Evolutionary conservation across 2,113 vertebrate species (phyloP), one percentile per base, ranked within the genome.

Genomic region (Oncorhynchus mykiss): DNA sequence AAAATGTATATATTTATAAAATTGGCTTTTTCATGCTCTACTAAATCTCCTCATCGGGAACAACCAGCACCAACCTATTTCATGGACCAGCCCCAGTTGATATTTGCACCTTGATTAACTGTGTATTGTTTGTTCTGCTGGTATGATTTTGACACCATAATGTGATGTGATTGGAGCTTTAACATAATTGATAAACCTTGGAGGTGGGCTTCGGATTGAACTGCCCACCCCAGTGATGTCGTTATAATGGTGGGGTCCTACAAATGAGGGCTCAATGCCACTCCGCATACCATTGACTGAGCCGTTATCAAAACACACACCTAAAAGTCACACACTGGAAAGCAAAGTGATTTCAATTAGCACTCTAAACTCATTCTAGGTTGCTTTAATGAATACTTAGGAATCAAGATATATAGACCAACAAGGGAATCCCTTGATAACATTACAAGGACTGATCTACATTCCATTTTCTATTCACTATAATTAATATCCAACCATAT

Each of bases 1-100:
- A 73, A 90, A 90, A 85, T 71, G 85, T 88, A 77, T 84, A 82
- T 91, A 90, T 90, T 89, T 86, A 90, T 91, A 92, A 92, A 89
- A 85, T 87, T 79, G 84, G 80, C 76, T 88, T 85, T 88, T 86
- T 91, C 91, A 92, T 92, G 91, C 91, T 91, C 84, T 76, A 84
- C 85, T 76, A 86, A 39, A 76, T 83, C 70, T 74, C 51, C 66
- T 45, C 79, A 11, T 69, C 45, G 75, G 70, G 57, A 69, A 69
- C 39, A 51, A 25, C 51, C 57, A 20, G 67, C 31, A 18, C 7
- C 24, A 5, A 25, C 64, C 9, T 13, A 54, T 66, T 25, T 66
- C 22, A 25, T 22, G 13, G 75, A 54, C 62, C 82, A 27, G 80
- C 84, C 67, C 85, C 70, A 0, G 14, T 51, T 13, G 24, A 8